phyloP scores from a whole-genome alignment of 1,140 invertebrate species.

The Drosophila eugracilis region DNA sequence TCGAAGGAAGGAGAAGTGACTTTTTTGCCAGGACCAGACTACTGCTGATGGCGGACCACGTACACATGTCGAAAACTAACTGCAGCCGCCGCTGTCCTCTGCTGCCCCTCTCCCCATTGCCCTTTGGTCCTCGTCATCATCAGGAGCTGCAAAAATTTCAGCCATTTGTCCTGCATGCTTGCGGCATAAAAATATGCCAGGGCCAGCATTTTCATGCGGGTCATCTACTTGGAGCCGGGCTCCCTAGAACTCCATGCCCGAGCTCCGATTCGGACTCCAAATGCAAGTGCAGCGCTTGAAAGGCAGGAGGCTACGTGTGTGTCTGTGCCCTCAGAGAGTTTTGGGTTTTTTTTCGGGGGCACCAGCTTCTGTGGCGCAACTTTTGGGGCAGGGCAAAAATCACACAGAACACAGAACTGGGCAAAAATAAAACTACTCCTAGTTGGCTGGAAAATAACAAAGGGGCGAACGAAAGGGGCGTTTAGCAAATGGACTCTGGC shows the following conservation, averaged over 20 bases:
- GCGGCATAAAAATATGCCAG: constrained; percentile 83
- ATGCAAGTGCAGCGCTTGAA: constrained; percentile 56
- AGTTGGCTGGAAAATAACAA: constrained; percentile 45
- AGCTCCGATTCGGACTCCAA: constrained; percentile 10
- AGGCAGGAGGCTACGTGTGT: constrained; percentile 69
- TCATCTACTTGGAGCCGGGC: constrained; percentile 60
- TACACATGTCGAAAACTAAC: constrained; percentile 82
- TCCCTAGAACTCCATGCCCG: constrained; percentile 8
- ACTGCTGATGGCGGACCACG: constrained; percentile 69
- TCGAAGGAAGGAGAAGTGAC: constrained; percentile 16
- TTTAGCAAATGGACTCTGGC: constrained; percentile 78
- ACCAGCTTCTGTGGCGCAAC: constrained; percentile 52
- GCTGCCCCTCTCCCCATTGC: background rate
- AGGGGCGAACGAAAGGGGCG: constrained; percentile 17
- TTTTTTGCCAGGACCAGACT: constrained; percentile 35
- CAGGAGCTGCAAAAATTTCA: constrained; percentile 81
- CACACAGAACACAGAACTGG: constrained; percentile 59
- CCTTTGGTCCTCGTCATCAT: constrained; percentile 66
- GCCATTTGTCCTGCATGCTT: constrained; percentile 83
- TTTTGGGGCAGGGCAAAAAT: constrained; percentile 68
- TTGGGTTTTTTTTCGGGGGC: constrained; percentile 32
- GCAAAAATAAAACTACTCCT: constrained; percentile 47
- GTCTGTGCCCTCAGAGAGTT: constrained; percentile 53
- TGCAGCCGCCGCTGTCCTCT: constrained; percentile 49
- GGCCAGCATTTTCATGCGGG: constrained; percentile 82